A percentile compares a stretch with the other conserved stretches of the same genome.
Conservation (phyloP, 2,113 vertebrate species). For the Sclerurus mexicanus region DNA sequence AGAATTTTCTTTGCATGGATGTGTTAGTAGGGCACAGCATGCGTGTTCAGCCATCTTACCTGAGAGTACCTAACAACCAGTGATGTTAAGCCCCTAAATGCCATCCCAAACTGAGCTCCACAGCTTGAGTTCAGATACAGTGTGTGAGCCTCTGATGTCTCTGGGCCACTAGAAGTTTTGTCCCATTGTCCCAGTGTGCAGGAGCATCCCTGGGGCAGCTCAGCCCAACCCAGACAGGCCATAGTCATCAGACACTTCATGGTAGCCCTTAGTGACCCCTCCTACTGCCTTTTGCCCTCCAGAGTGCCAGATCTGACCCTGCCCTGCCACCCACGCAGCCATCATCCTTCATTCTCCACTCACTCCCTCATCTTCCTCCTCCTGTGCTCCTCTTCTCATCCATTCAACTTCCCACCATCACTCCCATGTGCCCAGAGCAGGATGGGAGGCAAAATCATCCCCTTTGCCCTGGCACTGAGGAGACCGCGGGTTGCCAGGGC, state of each 20-base stretch:
- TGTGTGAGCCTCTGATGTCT: background rate
- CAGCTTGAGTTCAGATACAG: fast-evolving
- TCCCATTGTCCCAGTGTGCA: fast-evolving
- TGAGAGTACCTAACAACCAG: background rate
- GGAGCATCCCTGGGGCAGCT: background rate
- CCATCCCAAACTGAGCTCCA: background rate
- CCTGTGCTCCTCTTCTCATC: no score
- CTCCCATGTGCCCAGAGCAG: background rate
- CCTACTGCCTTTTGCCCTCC: no score
- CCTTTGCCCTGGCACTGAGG: no score
- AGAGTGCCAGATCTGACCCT: fast-evolving
- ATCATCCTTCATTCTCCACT: background rate
- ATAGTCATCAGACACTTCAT: background rate
- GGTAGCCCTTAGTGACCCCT: background rate
- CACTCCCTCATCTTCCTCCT: no score
- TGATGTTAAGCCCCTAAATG: background rate
- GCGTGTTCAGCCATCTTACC: fast-evolving
- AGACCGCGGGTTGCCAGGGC: background rate
- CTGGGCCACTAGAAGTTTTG: background rate
- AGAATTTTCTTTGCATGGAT: background rate
- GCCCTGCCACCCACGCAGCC: background rate
- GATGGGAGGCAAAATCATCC: fast-evolving
- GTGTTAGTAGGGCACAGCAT: background rate
- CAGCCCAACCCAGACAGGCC: background rate
- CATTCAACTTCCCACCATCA: background rate